Evolutionary conservation across 2,113 vertebrate species (phyloP).

Genomic region (Rhipidura dahli): DNA sequence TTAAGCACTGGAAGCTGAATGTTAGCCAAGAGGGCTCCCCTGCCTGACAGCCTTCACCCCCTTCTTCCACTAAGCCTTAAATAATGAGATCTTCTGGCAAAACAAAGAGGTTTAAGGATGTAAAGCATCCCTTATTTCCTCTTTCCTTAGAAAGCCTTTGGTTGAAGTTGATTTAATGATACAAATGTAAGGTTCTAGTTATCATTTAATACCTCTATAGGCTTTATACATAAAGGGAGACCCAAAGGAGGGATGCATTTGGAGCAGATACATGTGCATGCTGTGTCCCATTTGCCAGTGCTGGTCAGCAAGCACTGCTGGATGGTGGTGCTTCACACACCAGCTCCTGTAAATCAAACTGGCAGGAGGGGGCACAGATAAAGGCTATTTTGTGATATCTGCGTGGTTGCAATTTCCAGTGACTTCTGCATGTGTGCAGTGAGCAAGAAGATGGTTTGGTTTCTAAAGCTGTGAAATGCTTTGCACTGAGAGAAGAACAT

Average conservation of each 20-base stretch:
- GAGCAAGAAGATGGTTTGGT: background rate
- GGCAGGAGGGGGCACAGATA: background rate
- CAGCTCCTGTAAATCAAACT: background rate
- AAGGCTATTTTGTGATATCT: background rate
- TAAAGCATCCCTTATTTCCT: background rate
- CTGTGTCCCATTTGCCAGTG: background rate
- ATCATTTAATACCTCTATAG: background rate
- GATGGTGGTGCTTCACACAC: background rate
- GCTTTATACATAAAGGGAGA: background rate
- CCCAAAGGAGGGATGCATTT: background rate
- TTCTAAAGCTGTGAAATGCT: background rate
- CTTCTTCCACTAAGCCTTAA: background rate
- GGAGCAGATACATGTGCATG: accelerated
- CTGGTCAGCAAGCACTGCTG: background rate
- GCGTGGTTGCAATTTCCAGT: accelerated
- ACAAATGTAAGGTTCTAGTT: background rate
- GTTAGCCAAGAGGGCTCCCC: background rate
- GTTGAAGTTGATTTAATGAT: background rate
- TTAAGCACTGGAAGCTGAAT: background rate
- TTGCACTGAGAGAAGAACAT: background rate
- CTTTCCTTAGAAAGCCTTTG: background rate
- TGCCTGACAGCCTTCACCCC: background rate
- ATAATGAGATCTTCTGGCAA: conserved; percentile 12
- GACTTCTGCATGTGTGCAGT: background rate
- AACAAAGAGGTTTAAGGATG: background rate